A percentile compares a stretch with the other conserved stretches of the same genome.
Evolutionary conservation across 2,797 vertebrate genomes (phyloP).

Genomic region (Knipowitschia caucasica): DNA sequence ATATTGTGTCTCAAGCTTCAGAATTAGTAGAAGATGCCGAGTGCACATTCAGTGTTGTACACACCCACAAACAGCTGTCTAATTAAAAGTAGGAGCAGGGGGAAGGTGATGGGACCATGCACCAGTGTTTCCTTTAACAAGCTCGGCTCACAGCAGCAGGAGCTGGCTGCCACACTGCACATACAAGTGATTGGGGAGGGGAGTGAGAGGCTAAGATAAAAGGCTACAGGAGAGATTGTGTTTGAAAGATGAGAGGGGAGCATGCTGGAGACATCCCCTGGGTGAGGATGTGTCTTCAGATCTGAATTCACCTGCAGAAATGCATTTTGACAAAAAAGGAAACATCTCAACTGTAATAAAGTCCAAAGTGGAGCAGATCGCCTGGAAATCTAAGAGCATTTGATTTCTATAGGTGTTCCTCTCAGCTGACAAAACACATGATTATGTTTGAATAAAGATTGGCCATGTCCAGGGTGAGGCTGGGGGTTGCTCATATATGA

Average conservation of each 20-base stretch:
- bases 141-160: conserved; percentile 55
- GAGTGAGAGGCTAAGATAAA: conserved; percentile 43
- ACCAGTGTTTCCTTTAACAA: conserved; percentile 66
- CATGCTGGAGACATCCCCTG: conserved; percentile 54
- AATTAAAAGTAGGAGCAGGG: conserved; percentile 67
- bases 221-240: conserved; percentile 51
- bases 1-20: too few species aligned
- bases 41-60: background rate
- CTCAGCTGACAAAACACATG: conserved; percentile 8
- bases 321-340: conserved; percentile 59
- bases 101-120: conserved; percentile 67
- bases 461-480: conserved; percentile 21
- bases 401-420: conserved; percentile 8
- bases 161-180: conserved; percentile 44
- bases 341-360: conserved; percentile 59
- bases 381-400: conserved; percentile 23
- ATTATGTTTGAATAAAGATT: conserved; percentile 16
- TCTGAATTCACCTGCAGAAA: conserved; percentile 62
- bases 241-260: conserved; percentile 68
- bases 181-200: conserved; percentile 24
- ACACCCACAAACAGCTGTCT: conserved; percentile 51
- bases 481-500: conserved; percentile 31
- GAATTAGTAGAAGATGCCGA: too few species aligned
- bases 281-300: conserved; percentile 55
- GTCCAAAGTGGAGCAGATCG: conserved; percentile 26